Evolutionary conservation across 2,113 vertebrate species (phyloP).

Genomic region (Notarius lentiginosus): DNA sequence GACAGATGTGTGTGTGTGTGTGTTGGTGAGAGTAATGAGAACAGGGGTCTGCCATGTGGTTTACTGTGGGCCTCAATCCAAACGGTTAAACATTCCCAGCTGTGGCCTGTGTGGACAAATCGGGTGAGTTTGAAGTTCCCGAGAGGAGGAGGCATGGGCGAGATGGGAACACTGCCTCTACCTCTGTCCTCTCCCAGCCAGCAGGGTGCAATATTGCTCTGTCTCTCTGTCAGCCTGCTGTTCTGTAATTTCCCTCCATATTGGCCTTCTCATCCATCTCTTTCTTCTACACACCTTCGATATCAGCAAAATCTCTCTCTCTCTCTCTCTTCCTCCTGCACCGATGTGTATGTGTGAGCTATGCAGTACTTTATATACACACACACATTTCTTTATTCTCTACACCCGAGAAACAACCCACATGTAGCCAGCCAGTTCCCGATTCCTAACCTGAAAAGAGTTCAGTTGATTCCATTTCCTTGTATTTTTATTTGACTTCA

Average conservation of each 20-base stretch:
- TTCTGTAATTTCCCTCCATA: slow-evolving; percentile 6
- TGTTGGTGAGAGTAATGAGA: slow-evolving; percentile 3
- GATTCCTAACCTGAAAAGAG: background rate
- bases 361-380: background rate
- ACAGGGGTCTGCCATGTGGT: slow-evolving; percentile 12
- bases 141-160: background rate
- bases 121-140: slow-evolving; percentile 5
- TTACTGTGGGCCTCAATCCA: background rate
- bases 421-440: background rate
- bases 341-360: slow-evolving; percentile 11
- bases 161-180: background rate
- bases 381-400: background rate
- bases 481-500: background rate
- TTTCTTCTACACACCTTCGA: background rate
- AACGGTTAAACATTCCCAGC: background rate
- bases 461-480: background rate
- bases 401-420: background rate
- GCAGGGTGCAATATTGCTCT: slow-evolving; percentile 50
- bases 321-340: background rate
- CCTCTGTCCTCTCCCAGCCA: slow-evolving; percentile 20
- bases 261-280: slow-evolving; percentile 11
- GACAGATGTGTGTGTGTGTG: slow-evolving; percentile 28
- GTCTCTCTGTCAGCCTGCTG: slow-evolving; percentile 3
- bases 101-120: background rate
- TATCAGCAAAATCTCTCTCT: background rate